Evolutionary conservation across 2,113 vertebrate species (phyloP), one percentile per base, ranked within the genome.

Genomic region (Nicator chloris): DNA sequence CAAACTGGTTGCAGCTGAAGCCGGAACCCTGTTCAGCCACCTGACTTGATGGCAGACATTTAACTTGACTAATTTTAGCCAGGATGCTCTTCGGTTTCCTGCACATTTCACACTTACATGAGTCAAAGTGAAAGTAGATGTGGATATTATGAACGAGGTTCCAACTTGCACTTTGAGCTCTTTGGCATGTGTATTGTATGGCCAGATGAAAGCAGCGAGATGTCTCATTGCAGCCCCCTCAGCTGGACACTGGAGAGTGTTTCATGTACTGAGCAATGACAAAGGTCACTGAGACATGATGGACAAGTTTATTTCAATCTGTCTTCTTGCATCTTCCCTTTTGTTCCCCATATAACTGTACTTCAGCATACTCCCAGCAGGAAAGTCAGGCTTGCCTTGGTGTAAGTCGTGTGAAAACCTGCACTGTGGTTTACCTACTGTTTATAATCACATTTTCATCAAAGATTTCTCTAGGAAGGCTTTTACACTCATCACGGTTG

Each of bases 91-190:
- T 68, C 3, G 2, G 6, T 83, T 72, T 77, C 33, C 20, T 10
- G 1, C 0, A 0, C 39, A 21, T 68, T 80, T 69, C 27, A 66
- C n/a, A 23, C 1, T 1, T 50, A 15, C 65, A 9, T 1, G 6
- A 83, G 30, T 60, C 59, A 50, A 20, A 56, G 47, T 57, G 56
- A 81, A 71, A 81, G 60, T 68, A 50, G 15, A 11, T 61, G 30
- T 70, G 68, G 23, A 4, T 88, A 17, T 72, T 76, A 22, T 11
- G 50, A 86, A 23, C 0, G 0, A 35, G 63, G 18, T 45, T 42
- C 26, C 23, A 73, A 0, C 17, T 78, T 6, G 2, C 21, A 66
- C 39, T 45, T 57, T 30, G 54, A 80, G 59, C 27, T 71, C 47
- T 92, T 49, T 44, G 40, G 9, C n/a, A 11, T 22, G 18, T 22